Evolutionary conservation across 2,797 vertebrate species (phyloP).

Genomic region (Oryzias sinensis): DNA sequence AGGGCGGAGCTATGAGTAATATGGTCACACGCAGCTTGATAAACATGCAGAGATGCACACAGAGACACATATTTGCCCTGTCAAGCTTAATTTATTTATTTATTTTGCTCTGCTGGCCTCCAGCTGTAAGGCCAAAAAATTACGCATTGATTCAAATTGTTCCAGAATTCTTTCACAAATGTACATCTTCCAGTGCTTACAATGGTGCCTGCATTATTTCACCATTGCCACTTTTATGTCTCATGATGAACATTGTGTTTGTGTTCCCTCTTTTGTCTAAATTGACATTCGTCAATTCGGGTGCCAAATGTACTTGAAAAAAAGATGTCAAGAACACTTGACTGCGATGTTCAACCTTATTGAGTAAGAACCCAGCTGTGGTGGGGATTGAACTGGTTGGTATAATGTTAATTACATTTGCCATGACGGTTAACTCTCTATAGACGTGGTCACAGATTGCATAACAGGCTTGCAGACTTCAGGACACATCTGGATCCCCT

Average conservation of each 20-base stretch:
- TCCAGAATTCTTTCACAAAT: conserved; percentile 56
- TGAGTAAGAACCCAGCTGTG: conserved; percentile 64
- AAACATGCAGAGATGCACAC: conserved; percentile 15
- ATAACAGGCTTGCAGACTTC: conserved; percentile 44
- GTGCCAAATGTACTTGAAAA: conserved; percentile 52
- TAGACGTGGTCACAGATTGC: conserved; percentile 48
- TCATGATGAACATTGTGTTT: conserved; percentile 1
- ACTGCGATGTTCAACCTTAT: conserved; percentile 64
- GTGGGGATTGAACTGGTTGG: conserved; percentile 62
- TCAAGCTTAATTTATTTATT: conserved; percentile 45
- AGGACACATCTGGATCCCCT: conserved; percentile 67
- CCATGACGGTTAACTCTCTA: conserved; percentile 62
- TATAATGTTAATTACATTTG: conserved; percentile 68
- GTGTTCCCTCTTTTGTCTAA: conserved; percentile 9
- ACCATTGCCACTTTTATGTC: conserved; percentile 6
- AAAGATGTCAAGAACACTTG: conserved; percentile 63
- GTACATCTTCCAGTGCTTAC: conserved; percentile 29
- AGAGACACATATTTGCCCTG: conserved; percentile 18
- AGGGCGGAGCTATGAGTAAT: conserved; percentile 30
- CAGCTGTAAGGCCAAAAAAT: conserved; percentile 60
- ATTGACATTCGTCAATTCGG: conserved; percentile 29
- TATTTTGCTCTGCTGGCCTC: conserved; percentile 35
- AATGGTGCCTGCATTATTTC: conserved; percentile 19
- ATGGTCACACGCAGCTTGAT: conserved; percentile 22
- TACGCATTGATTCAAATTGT: conserved; percentile 55